These are phyloP conservation scores for Acipenser oxyrinchus DNA, from an alignment of 2,797 vertebrate species.

Conservation along the genomic window DNA sequence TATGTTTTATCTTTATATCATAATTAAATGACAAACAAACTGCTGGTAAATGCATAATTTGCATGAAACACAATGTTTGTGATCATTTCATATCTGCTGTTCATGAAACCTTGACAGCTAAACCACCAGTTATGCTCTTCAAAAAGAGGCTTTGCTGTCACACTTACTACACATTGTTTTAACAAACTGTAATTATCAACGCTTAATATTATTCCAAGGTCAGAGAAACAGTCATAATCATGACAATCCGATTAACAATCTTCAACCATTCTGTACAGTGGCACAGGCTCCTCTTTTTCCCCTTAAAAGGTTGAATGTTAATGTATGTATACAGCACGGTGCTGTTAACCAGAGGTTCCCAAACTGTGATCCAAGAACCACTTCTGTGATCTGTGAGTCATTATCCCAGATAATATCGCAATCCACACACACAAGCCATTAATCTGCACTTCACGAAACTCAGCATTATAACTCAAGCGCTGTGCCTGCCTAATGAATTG, in stretches of 20 bases:
- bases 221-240: constrained; percentile 27
- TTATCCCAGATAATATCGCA: background rate
- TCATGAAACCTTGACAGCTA: background rate
- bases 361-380: background rate
- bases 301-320: background rate
- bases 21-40: background rate
- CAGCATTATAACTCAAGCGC: too few species aligned
- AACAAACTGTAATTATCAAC: constrained; percentile 29
- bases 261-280: constrained; percentile 25
- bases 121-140: background rate
- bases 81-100: background rate
- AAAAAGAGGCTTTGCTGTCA: constrained; percentile 14
- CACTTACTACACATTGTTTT: constrained; percentile 3
- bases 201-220: constrained; percentile 35
- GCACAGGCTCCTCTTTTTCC: background rate
- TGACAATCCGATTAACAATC: constrained; percentile 33
- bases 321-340: too few species aligned
- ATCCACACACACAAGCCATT: constrained; percentile 12
- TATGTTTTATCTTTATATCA: background rate
- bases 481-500: too few species aligned
- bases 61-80: background rate
- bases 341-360: too few species aligned
- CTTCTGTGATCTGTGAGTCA: too few species aligned
- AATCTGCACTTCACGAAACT: constrained; percentile 24
- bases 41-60: background rate